phyloP scores from a whole-genome alignment of 2,888 invertebrate genomes.

The Lampropteryx suffumata region DNA sequence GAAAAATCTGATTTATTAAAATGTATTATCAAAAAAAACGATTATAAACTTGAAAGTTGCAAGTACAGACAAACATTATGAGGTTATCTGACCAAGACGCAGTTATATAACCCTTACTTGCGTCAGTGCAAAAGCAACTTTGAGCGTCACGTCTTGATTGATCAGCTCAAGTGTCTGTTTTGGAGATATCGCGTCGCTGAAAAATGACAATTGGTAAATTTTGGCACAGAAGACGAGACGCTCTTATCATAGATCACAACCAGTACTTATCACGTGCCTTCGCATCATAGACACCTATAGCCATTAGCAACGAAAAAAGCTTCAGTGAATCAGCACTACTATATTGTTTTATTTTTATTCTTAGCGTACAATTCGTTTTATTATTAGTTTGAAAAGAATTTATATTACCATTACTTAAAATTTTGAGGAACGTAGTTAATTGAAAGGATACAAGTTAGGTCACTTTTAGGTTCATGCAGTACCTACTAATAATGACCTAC shows the following conservation, averaged over 20 bases:
- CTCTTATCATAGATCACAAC: constrained; percentile 47
- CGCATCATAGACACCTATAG: constrained; percentile 18
- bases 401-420: not conserved
- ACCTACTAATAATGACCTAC: too few relatives aligned
- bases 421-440: too few relatives aligned
- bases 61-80: not conserved
- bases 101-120: constrained; percentile 39
- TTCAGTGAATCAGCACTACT: constrained; percentile 14
- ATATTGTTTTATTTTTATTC: constrained; percentile 13
- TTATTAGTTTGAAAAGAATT: constrained; percentile 11
- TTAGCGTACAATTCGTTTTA: constrained; percentile 19
- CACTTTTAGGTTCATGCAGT: too few relatives aligned
- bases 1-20: too few relatives aligned
- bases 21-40: too few relatives aligned
- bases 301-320: constrained; percentile 18
- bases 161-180: constrained; percentile 50
- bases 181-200: constrained; percentile 46
- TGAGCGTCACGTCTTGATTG: constrained; percentile 43
- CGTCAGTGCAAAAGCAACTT: constrained; percentile 33
- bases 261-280: constrained; percentile 37
- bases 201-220: constrained; percentile 54
- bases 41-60: not conserved
- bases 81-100: constrained; percentile 15
- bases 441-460: too few relatives aligned
- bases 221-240: constrained; percentile 48